These are phyloP conservation scores for Antrozous pallidus DNA, from an alignment of 2,797 vertebrate genomes.

Conservation along the genomic window DNA sequence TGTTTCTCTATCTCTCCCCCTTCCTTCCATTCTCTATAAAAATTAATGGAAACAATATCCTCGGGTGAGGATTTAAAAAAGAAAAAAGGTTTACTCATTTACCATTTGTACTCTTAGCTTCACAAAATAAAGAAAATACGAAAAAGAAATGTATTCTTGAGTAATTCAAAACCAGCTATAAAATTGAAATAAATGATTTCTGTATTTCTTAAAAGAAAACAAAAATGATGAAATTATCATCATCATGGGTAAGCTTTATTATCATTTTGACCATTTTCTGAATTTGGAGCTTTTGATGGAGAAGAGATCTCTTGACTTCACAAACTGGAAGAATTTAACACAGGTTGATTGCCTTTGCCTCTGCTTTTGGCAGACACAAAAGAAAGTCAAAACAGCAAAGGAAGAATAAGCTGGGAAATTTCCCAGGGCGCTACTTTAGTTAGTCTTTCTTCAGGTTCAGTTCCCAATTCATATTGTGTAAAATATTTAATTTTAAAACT, in stretches of 20 bases:
- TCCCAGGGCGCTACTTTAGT: neutral
- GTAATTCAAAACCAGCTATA: neutral
- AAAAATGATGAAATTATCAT: conserved; percentile 60
- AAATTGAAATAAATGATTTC: conserved; percentile 38
- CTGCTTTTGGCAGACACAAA: neutral
- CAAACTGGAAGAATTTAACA: neutral
- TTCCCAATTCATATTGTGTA: neutral
- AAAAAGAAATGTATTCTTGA: conserved; percentile 46
- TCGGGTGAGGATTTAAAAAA: no score
- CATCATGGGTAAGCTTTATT: conserved; percentile 32
- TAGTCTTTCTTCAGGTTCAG: neutral
- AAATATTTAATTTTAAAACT: conserved; percentile 12
- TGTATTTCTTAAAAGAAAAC: conserved; percentile 43
- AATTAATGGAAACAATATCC: no score
- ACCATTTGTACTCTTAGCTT: neutral
- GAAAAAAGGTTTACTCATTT: no score
- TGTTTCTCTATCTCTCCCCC: no score
- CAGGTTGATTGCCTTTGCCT: neutral
- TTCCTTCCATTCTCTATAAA: no score
- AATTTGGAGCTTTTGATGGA: neutral
- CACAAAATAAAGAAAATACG: neutral
- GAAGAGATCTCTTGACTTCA: conserved; percentile 17
- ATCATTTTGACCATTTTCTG: conserved; percentile 13
- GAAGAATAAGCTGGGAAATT: neutral
- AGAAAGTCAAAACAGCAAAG: neutral